Base-by-base conservation (phyloP, 2,888 invertebrate species). In the Drosophila percnosoma region DNA sequence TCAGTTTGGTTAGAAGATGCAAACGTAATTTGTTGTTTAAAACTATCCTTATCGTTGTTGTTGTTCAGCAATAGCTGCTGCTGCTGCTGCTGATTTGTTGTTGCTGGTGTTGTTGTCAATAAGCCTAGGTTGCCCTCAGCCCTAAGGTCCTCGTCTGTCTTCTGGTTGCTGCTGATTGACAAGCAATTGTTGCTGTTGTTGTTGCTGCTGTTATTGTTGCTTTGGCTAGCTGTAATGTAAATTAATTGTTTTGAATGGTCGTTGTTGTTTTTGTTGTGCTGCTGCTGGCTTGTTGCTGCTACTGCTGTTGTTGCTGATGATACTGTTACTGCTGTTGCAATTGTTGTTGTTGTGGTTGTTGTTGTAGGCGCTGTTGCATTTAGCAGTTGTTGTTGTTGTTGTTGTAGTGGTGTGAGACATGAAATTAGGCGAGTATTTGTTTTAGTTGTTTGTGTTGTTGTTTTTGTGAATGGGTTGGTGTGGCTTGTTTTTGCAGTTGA, bases 1-100 rank as follows among this genome's bases (percentile, higher is more conserved):
- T 45, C 53, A 27, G 29, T 24, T 11, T 49, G 27, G 15, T 55
- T 68, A 53, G 38, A 69, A 68, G 80, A 89, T 87, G 86, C 77
- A 82, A 83, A 82, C 85, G 84, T 89, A 77, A 89, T 80, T 80
- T 78, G 79, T 80, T 83, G 84, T 67, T 68, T 68, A 52, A 89
- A 80, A 80, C 21, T 21, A 4, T 45, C 15, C 45, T 85, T 83
- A 63, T 66, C 76, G 69, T 79, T 79, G 77, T 73, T 87, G 78
- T 51, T 51, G 6, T n/a, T 51, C 59, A 79, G 80, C 54, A 81
- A 52, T 15, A 64, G 67, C 42, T 63, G 51, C 34, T 57, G 27
- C 27, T 57, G 27, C 27, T 27, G 53, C 36, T 73, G 67, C 18
- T 72, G 42, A 51, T 29, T 34, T 58, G 68, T 11, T 60, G 71